A percentile compares a stretch with the other conserved stretches of the same genome.
Evolutionary conservation across 2,888 invertebrate species (phyloP).

Genomic region (Scelioninae gen. 2): DNA sequence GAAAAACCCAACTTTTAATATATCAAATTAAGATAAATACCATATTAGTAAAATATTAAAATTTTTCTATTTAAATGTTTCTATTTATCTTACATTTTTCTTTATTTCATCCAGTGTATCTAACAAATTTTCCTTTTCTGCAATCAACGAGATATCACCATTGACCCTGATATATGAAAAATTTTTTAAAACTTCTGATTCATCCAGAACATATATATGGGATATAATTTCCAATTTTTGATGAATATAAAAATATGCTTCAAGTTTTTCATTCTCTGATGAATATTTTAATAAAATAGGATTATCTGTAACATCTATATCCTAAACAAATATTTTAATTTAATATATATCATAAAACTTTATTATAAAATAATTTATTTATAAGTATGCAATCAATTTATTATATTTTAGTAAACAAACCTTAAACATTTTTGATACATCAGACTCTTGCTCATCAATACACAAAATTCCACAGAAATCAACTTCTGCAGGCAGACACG

Average conservation of each 20-base stretch:
- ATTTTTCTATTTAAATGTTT: no score
- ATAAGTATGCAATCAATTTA: no score
- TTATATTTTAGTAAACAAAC: constrained; percentile 68
- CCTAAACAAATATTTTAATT: constrained; percentile 72
- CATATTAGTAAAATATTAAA: no score
- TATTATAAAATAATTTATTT: not conserved
- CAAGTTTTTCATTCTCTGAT: constrained; percentile 78
- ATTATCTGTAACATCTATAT: constrained; percentile 88
- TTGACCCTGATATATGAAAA: constrained; percentile 83
- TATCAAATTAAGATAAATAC: no score
- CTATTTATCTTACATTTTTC: constrained; percentile 79
- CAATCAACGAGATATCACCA: constrained; percentile 81
- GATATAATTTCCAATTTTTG: constrained; percentile 81
- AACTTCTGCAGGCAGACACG: constrained; percentile 85
- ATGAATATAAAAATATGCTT: constrained; percentile 83
- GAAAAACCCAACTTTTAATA: no score
- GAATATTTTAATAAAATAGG: constrained; percentile 81
- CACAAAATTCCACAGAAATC: constrained; percentile 86
- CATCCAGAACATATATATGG: constrained; percentile 80
- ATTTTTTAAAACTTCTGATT: constrained; percentile 81
- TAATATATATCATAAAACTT: no score
- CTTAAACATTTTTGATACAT: constrained; percentile 79
- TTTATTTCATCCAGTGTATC: constrained; percentile 80
- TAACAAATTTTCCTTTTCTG: constrained; percentile 78
- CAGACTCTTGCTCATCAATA: constrained; percentile 79